phyloP scores from a whole-genome alignment of 1,140 invertebrate genomes.

The Saxidomus purpurata region DNA sequence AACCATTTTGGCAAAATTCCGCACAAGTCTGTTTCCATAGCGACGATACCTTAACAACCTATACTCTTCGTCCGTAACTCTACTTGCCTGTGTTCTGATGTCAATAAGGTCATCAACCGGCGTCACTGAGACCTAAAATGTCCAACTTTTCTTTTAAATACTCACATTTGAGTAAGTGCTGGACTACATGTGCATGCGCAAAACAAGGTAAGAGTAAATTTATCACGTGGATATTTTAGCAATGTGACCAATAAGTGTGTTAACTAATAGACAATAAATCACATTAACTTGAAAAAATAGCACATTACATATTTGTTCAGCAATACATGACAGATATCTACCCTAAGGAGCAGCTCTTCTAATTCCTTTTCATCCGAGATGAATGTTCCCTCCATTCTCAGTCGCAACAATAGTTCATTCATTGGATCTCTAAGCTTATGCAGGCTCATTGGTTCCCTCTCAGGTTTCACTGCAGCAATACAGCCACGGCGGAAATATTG shows the following conservation, averaged over 20 bases:
- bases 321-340: no score
- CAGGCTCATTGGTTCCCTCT: constrained; percentile 32
- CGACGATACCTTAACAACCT: constrained; percentile 46
- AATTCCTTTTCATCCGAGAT: constrained; percentile 42
- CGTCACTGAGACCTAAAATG: constrained; percentile 38
- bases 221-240: no score
- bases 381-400: constrained; percentile 62
- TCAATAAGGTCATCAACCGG: constrained; percentile 20
- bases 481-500: constrained; percentile 38
- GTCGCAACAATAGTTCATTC: constrained; percentile 39
- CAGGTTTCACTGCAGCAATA: constrained; percentile 22
- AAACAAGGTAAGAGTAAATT: no score
- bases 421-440: constrained; percentile 47
- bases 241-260: no score
- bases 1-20: constrained; percentile 49
- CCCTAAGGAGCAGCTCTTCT: constrained; percentile 30
- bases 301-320: no score
- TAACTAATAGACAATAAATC: no score
- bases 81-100: constrained; percentile 7
- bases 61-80: constrained; percentile 48
- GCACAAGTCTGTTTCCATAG: constrained; percentile 44
- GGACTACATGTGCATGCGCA: no score
- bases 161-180: no score
- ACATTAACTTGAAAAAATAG: no score
- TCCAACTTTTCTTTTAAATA: not conserved